These are phyloP conservation scores for Escarpia spicata DNA, from an alignment of 2,888 invertebrate genomes.

Conservation along the genomic window DNA sequence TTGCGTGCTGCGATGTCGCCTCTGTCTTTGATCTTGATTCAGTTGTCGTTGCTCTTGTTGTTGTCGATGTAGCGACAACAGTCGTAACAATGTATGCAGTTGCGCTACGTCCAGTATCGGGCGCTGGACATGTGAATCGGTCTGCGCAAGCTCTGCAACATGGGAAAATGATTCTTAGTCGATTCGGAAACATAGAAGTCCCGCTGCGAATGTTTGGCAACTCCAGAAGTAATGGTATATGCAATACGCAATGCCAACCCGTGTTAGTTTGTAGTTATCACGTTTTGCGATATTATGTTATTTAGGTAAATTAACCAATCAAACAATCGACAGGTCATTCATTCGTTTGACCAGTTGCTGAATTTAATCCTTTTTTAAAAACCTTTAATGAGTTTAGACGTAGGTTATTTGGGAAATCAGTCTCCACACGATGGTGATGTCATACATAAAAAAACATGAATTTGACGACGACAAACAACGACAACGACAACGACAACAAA, in stretches of 20 bases:
- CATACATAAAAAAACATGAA: no score
- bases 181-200: background rate
- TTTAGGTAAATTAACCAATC: no score
- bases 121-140: background rate
- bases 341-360: no score
- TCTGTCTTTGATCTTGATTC: background rate
- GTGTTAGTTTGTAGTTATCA: no score
- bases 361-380: no score
- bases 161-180: background rate
- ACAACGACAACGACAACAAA: background rate
- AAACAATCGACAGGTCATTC: no score
- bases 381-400: no score
- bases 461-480: background rate
- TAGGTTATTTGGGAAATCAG: no score
- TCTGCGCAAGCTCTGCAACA: background rate
- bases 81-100: background rate
- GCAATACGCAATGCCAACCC: no score
- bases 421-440: no score
- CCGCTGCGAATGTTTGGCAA: background rate
- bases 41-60: background rate
- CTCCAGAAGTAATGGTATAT: no score
- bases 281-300: no score
- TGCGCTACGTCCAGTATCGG: background rate
- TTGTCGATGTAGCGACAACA: background rate
- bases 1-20: background rate